Conservation (phyloP, 2,113 vertebrate species). For the Oncorhynchus tshawytscha region DNA sequence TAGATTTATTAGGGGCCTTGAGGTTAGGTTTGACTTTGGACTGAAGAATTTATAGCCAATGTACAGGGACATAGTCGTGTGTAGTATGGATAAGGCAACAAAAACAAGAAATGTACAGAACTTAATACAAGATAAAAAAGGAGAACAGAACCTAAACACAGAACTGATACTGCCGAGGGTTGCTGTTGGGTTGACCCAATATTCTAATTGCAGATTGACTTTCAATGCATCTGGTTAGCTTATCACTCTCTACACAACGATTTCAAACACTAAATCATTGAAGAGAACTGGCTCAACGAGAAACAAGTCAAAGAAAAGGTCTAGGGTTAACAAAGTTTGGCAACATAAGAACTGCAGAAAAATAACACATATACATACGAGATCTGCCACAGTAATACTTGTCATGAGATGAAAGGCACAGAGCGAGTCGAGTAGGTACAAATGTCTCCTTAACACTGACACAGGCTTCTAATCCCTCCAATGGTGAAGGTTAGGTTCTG, state of each 20-base stretch:
- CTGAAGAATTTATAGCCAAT: background rate
- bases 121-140: background rate
- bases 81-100: background rate
- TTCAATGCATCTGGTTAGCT: background rate
- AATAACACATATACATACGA: background rate
- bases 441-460: background rate
- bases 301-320: background rate
- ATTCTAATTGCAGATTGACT: background rate
- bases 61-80: background rate
- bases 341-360: slow-evolving; percentile 5
- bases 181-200: background rate
- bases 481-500: background rate
- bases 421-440: background rate
- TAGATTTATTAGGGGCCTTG: background rate
- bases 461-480: background rate
- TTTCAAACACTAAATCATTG: background rate
- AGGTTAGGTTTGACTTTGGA: background rate
- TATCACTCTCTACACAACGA: too few species aligned
- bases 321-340: background rate
- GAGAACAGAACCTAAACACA: background rate
- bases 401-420: slow-evolving; percentile 11
- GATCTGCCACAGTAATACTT: slow-evolving; percentile 7
- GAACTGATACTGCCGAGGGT: background rate
- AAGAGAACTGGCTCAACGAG: background rate
- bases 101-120: background rate